phyloP scores from a whole-genome alignment of 2,888 invertebrate species.

The Drosophila prolongata region DNA sequence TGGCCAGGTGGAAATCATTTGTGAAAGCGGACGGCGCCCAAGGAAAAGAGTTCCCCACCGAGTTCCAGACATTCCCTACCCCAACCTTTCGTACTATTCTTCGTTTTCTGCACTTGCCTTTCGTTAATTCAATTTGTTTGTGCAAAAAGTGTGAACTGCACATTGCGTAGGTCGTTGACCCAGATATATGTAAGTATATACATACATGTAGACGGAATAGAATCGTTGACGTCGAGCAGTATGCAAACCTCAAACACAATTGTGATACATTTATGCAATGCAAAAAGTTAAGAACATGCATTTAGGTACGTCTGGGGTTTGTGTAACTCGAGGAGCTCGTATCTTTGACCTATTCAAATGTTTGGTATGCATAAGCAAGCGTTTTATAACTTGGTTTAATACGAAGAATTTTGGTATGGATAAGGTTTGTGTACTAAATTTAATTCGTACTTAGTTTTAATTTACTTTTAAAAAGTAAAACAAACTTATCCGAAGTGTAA shows the following conservation, averaged over 20 bases:
- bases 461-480: no score
- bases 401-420: no score
- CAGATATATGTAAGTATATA: constrained; percentile 20
- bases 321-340: background rate
- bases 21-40: constrained; percentile 32
- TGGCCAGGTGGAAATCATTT: constrained; percentile 40
- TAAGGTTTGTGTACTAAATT: background rate
- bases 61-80: constrained; percentile 34
- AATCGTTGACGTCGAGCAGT: constrained; percentile 3
- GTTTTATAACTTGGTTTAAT: background rate
- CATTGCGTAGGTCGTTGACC: constrained; percentile 60
- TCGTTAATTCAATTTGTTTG: constrained; percentile 25
- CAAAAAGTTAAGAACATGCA: background rate
- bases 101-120: background rate
- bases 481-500: no score
- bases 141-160: constrained; percentile 15
- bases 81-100: constrained; percentile 15
- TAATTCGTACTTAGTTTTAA: background rate
- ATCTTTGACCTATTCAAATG: background rate
- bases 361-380: background rate
- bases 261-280: constrained; percentile 6
- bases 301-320: background rate
- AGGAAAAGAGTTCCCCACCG: constrained; percentile 6
- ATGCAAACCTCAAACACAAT: constrained; percentile 4
- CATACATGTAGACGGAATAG: background rate